These are phyloP conservation scores for Antheraea pernyi DNA, from an alignment of 1,140 invertebrate genomes.

Conservation along the genomic window DNA sequence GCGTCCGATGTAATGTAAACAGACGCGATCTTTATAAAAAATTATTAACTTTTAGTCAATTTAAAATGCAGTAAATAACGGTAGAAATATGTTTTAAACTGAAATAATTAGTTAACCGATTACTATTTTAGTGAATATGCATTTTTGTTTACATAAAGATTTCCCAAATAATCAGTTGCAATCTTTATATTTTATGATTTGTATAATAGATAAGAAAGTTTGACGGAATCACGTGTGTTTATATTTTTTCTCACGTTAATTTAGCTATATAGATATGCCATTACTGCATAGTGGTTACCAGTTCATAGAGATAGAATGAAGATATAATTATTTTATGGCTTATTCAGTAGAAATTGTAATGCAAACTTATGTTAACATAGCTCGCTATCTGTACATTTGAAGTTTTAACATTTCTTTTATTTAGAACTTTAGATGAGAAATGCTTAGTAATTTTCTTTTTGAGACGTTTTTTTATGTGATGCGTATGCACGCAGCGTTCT, in stretches of 20 bases:
- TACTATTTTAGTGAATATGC: too few relatives aligned
- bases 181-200: too few relatives aligned
- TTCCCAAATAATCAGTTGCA: too few relatives aligned
- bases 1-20: too few relatives aligned
- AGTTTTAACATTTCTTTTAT: neutral
- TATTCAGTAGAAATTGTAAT: slow-evolving; percentile 2
- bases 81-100: too few relatives aligned
- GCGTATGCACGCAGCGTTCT: neutral
- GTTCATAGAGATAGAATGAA: slow-evolving; percentile 29
- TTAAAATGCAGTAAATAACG: too few relatives aligned
- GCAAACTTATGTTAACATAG: neutral
- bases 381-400: neutral
- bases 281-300: slow-evolving; percentile 30
- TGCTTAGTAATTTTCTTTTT: neutral
- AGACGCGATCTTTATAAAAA: too few relatives aligned
- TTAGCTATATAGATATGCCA: slow-evolving; percentile 27
- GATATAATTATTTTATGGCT: slow-evolving; percentile 10
- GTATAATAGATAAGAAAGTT: too few relatives aligned
- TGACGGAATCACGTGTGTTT: neutral
- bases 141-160: too few relatives aligned
- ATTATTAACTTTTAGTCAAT: too few relatives aligned
- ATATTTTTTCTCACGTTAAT: neutral
- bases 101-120: too few relatives aligned
- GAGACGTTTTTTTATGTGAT: neutral
- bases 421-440: neutral